Conservation (phyloP, 2,797 vertebrate species). For the Anisognathus igniventris region DNA sequence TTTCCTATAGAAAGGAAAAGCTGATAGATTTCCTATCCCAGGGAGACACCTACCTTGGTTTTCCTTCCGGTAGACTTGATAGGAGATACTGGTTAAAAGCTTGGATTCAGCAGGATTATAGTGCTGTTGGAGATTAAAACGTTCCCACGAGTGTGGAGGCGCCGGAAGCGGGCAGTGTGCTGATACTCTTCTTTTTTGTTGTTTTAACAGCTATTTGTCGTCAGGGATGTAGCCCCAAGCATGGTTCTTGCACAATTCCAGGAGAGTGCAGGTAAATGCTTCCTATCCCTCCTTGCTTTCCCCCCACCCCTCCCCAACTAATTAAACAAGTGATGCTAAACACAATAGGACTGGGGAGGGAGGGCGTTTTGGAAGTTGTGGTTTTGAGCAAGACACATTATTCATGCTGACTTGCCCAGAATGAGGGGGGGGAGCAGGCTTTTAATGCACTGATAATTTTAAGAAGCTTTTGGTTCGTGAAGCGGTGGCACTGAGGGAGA, state of each 20-base stretch:
- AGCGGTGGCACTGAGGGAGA: neutral
- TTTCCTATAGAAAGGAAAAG: neutral
- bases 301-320: neutral
- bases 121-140: conserved; percentile 52
- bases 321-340: conserved; percentile 2
- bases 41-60: conserved; percentile 22
- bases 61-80: conserved; percentile 45
- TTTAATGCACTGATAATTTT: conserved; percentile 58
- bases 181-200: conserved; percentile 43
- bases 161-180: conserved; percentile 19
- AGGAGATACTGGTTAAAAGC: conserved; percentile 40
- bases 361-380: conserved; percentile 12
- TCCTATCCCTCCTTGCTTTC: neutral
- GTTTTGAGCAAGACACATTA: conserved; percentile 38
- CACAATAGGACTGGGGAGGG: neutral
- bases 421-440: conserved; percentile 39
- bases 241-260: conserved; percentile 91
- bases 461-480: conserved; percentile 32
- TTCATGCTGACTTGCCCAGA: conserved; percentile 16
- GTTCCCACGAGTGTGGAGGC: conserved; percentile 44
- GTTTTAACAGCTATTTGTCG: conserved; percentile 89
- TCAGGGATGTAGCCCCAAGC: conserved; percentile 94
- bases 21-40: neutral
- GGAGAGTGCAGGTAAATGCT: conserved; percentile 92
- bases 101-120: conserved; percentile 65